Evolutionary conservation across 1,140 invertebrate species (phyloP), one percentile per base, ranked within the genome.

Genomic region (Drosophila kurseongensis): DNA sequence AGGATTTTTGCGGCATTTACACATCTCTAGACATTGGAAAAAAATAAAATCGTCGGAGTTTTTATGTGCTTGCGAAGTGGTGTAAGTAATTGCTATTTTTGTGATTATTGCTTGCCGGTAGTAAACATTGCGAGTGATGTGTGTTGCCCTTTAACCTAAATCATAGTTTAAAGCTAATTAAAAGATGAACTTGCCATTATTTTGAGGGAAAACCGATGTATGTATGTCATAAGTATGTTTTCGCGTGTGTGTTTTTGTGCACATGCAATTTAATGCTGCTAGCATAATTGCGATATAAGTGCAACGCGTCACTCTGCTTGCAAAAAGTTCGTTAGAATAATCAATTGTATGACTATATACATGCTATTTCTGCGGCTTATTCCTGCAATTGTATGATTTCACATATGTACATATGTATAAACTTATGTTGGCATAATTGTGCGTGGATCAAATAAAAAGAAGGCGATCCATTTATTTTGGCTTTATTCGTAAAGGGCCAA

Each of bases 181-280:
- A 16, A 41, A 35, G 13, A 1, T 27, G 14, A 13, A 14, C 38
- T 14, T 27, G 9, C 9, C 10, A 36, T 36, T 35, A 42, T 51
- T 32, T 27, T 18, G 7, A 14, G 9, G 41, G 16, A 38, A 48
- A 66, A 16, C 8, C 38, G 14, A 9, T 27, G 23, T 48, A 27
- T 71, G 40, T 23, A 23, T 23, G 23, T 23, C 48, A 56, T 71
- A 55, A 57, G 67, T 69, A 38, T 67, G 67, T 71, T 55, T 47
- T n/a, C 51, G 38, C 38, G 67, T 71, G 67, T 47, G 36, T 71
- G 48, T 57, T 71, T 56, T 57, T 71, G 57, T 69, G 67, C 65
- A 71, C 67, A 71, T 69, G 67, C 65, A 71, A 40, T 71, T 71
- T 54, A 48, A 67, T 71, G 65, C 63, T 71, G 27, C 35, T 57